A percentile compares a stretch with the other conserved stretches of the same genome.
Conservation (phyloP, 1,140 invertebrate species). For the Lordiphosa mommai region DNA sequence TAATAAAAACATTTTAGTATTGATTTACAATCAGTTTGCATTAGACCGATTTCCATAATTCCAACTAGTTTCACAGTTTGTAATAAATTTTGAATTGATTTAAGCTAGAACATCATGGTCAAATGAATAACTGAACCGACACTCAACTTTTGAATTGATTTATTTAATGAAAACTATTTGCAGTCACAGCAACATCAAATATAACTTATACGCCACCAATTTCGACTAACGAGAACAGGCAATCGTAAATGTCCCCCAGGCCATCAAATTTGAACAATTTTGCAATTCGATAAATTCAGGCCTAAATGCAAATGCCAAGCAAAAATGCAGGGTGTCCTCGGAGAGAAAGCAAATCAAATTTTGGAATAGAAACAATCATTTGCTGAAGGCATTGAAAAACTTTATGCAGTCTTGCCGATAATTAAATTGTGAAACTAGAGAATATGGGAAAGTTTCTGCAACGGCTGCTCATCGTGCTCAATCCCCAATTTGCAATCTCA, state of each 20-base stretch:
- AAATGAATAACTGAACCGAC: background rate
- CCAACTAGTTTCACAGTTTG: background rate
- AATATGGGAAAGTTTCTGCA: constrained; percentile 22
- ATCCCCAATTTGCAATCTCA: no score
- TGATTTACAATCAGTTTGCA: no score
- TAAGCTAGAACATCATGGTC: constrained; percentile 36
- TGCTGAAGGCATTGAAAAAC: constrained; percentile 33
- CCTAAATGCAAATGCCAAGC: constrained; percentile 8
- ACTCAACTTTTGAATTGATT: constrained; percentile 22
- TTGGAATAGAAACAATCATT: constrained; percentile 33
- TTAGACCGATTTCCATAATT: background rate
- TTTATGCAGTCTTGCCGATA: constrained; percentile 28
- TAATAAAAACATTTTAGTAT: no score
- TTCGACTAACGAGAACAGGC: no score
- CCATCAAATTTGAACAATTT: constrained; percentile 12
- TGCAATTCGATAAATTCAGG: constrained; percentile 50
- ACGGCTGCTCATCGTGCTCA: constrained; percentile 9
- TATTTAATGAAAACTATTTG: constrained; percentile 31
- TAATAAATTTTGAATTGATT: constrained; percentile 28
- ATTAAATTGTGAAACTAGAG: constrained; percentile 53
- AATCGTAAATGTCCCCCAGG: constrained; percentile 4
- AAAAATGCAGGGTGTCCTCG: constrained; percentile 16
- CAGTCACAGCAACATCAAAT: constrained; percentile 27
- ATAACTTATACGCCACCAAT: constrained; percentile 14
- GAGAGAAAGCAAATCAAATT: constrained; percentile 21